phyloP scores from a whole-genome alignment of 2,888 invertebrate genomes.

The Polylopha cassiicola region DNA sequence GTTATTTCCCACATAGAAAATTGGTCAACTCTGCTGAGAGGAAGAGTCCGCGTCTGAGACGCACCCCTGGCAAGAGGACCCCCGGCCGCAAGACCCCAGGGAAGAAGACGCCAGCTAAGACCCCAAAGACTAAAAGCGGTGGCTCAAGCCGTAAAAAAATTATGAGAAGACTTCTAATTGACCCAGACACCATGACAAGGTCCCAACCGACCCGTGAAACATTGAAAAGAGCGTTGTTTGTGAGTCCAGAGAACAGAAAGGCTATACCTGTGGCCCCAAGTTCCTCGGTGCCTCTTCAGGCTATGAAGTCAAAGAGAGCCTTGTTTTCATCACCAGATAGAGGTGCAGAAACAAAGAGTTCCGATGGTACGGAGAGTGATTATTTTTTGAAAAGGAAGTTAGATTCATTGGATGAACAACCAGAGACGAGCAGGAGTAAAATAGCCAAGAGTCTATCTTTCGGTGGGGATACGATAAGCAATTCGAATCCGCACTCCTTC shows the following conservation, averaged over 20 bases:
- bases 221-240: conserved; percentile 84
- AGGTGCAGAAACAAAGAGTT: conserved; percentile 57
- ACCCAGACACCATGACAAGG: conserved; percentile 50
- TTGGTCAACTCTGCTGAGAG: conserved; percentile 59
- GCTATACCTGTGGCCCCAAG: conserved; percentile 44
- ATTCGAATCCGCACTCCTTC: conserved; percentile 39
- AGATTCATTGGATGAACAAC: conserved; percentile 58
- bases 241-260: conserved; percentile 80
- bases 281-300: conserved; percentile 59
- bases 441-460: conserved; percentile 78
- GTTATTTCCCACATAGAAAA: conserved; percentile 73
- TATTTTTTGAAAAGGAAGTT: conserved; percentile 68
- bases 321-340: conserved; percentile 80
- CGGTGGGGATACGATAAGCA: conserved; percentile 59
- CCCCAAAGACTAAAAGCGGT: conserved; percentile 75
- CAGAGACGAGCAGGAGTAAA: conserved; percentile 59
- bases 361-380: conserved; percentile 51
- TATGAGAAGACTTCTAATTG: conserved; percentile 64
- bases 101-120: conserved; percentile 76
- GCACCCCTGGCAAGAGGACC: conserved; percentile 69
- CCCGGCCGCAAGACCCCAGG: conserved; percentile 61
- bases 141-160: conserved; percentile 80
- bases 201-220: conserved; percentile 73
- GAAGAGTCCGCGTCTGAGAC: conserved; percentile 68
- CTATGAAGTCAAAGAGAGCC: conserved; percentile 80